A percentile compares a stretch with the other conserved stretches of the same genome.
phyloP scores from a whole-genome alignment of 1,140 invertebrate species.

The Drosophila kanapiae region DNA sequence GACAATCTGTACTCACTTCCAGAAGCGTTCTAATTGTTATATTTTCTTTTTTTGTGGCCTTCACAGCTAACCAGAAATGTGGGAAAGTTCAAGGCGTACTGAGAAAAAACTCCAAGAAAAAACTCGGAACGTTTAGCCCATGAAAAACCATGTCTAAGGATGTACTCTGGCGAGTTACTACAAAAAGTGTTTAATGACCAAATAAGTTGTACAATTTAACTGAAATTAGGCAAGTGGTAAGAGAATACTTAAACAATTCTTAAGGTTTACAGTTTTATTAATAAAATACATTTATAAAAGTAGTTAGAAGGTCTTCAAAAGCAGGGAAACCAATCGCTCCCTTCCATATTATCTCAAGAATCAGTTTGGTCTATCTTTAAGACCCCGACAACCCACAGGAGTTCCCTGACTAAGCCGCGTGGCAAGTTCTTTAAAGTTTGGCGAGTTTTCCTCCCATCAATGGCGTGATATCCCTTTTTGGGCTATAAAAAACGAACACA shows the following conservation, averaged over 20 bases:
- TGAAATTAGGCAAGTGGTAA: not conserved
- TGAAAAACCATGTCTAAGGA: not conserved
- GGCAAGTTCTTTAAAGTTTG: conserved; percentile 15
- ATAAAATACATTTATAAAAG: not conserved
- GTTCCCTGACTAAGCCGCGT: not conserved
- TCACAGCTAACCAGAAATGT: not conserved
- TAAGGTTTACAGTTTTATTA: no score
- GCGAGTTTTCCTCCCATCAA: conserved; percentile 2
- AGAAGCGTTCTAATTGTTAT: not conserved
- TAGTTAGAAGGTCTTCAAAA: no score
- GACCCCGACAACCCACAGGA: not conserved
- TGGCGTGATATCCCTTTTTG: conserved; percentile 4
- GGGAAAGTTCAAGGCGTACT: not conserved
- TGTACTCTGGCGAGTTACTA: not conserved
- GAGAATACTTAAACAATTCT: not conserved
- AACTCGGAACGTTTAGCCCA: not conserved
- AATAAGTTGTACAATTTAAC: not conserved
- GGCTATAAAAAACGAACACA: conserved; percentile 34
- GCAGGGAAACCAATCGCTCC: no score
- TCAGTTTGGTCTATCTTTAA: not conserved
- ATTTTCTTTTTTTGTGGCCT: not conserved
- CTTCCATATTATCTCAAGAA: no score
- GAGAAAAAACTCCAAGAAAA: not conserved
- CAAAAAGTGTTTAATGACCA: not conserved
- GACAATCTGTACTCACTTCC: not conserved